phyloP scores from a whole-genome alignment of 1,140 invertebrate species.

The Saccostrea glomerata region DNA sequence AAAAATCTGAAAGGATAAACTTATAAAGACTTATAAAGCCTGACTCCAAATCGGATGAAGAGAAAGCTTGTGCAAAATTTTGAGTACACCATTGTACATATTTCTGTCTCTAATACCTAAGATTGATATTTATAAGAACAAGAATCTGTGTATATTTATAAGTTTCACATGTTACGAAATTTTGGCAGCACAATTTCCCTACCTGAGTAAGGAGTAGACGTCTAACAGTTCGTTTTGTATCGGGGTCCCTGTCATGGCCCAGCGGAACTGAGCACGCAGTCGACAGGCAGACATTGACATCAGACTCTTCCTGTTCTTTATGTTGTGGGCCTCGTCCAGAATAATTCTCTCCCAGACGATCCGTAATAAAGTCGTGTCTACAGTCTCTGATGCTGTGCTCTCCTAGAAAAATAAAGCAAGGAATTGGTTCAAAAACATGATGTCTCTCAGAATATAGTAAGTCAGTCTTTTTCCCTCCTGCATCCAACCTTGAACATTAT shows the following conservation, averaged over 20 bases:
- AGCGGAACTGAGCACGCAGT: conserved; percentile 81
- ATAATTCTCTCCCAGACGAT: conserved; percentile 92
- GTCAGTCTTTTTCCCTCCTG: no score
- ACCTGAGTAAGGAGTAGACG: conserved; percentile 89
- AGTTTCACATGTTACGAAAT: no score
- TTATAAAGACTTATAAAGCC: no score
- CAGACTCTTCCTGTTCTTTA: conserved; percentile 91
- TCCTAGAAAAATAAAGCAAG: neutral
- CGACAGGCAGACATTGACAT: conserved; percentile 86
- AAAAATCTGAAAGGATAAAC: conserved; percentile 83
- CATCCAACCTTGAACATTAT: no score
- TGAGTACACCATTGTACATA: no score
- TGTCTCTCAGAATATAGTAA: no score
- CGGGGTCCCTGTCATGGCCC: conserved; percentile 95
- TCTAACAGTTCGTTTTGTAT: conserved; percentile 96
- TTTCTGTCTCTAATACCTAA: no score
- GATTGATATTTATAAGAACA: no score
- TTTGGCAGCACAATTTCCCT: neutral
- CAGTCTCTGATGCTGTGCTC: neutral
- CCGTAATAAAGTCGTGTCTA: conserved; percentile 79
- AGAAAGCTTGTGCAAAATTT: no score
- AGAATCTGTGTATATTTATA: no score
- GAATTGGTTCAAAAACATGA: no score
- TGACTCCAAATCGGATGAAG: no score
- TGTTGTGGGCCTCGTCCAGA: conserved; percentile 94